phyloP scores from a whole-genome alignment of 1,140 invertebrate genomes.

The Prorops nasuta region DNA sequence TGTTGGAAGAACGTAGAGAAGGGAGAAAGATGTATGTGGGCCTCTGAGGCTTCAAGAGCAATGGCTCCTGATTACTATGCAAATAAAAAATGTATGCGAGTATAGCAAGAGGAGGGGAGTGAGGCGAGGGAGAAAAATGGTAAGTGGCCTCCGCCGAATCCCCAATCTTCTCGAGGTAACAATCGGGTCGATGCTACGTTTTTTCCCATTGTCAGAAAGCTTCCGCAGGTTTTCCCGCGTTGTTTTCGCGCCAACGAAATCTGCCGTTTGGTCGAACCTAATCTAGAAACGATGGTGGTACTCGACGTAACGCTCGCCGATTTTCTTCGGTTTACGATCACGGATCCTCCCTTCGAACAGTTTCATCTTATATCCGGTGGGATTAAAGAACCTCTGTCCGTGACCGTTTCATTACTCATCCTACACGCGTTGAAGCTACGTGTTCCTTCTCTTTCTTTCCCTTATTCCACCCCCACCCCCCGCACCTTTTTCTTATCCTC shows the following conservation, averaged over 20 bases:
- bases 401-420: slow-evolving; percentile 41
- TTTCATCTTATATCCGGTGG: slow-evolving; percentile 29
- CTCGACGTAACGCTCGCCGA: slow-evolving; percentile 18
- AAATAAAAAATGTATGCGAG: too few species aligned
- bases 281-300: slow-evolving; percentile 24
- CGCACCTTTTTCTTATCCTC: neutral
- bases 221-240: slow-evolving; percentile 1
- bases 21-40: too few species aligned
- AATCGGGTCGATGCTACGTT: neutral
- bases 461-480: slow-evolving; percentile 12
- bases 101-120: too few species aligned
- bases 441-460: slow-evolving; percentile 22
- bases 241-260: slow-evolving; percentile 5
- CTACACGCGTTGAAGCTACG: slow-evolving; percentile 24
- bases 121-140: neutral
- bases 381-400: slow-evolving; percentile 32
- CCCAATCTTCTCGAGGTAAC: neutral
- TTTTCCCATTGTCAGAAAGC: neutral
- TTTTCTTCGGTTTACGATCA: slow-evolving; percentile 14
- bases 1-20: too few species aligned
- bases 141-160: too few species aligned
- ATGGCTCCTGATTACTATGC: too few species aligned
- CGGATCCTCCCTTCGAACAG: slow-evolving; percentile 7
- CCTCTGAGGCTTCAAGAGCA: too few species aligned
- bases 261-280: slow-evolving; percentile 19